Evolutionary conservation across 1,140 invertebrate genomes (phyloP).

Genomic region (Drosophila carrolli): DNA sequence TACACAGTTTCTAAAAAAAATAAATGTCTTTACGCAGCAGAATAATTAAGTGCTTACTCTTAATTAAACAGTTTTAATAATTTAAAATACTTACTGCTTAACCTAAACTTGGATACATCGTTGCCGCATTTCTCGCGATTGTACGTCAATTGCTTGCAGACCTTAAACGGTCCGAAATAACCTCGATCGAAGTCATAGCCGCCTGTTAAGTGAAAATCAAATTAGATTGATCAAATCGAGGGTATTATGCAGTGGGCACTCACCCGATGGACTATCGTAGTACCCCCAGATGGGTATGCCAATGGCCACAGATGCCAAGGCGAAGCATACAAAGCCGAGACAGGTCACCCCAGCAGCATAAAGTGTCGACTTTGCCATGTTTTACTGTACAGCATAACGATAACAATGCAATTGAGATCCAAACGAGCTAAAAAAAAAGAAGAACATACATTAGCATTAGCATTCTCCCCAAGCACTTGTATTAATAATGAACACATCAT

Average conservation of each 20-base stretch:
- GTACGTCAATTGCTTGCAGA: constrained; percentile 92
- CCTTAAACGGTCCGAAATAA: constrained; percentile 94
- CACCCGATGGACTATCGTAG: constrained; percentile 87
- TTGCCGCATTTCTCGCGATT: constrained; percentile 92
- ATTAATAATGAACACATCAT: constrained; percentile 6
- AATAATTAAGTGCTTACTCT: no score
- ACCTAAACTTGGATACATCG: constrained; percentile 90
- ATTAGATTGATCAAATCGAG: constrained; percentile 77
- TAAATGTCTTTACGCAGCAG: no score
- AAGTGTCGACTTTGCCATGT: constrained; percentile 86
- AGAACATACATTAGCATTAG: constrained; percentile 6
- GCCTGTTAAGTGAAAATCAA: constrained; percentile 26
- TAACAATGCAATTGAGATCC: constrained; percentile 59
- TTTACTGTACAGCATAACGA: constrained; percentile 81
- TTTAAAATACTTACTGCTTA: constrained; percentile 88
- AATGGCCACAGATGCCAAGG: constrained; percentile 90
- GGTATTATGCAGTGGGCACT: constrained; percentile 21
- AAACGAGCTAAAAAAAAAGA: constrained; percentile 26
- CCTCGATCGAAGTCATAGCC: constrained; percentile 87
- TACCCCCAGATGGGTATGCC: constrained; percentile 92
- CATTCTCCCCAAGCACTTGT: constrained; percentile 11
- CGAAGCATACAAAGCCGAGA: constrained; percentile 91
- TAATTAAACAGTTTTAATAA: no score
- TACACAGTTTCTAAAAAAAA: no score
- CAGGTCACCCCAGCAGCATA: constrained; percentile 90